phyloP scores from a whole-genome alignment of 64 coral and sea anemone genomes.

The Astreopora myriophthalma region DNA sequence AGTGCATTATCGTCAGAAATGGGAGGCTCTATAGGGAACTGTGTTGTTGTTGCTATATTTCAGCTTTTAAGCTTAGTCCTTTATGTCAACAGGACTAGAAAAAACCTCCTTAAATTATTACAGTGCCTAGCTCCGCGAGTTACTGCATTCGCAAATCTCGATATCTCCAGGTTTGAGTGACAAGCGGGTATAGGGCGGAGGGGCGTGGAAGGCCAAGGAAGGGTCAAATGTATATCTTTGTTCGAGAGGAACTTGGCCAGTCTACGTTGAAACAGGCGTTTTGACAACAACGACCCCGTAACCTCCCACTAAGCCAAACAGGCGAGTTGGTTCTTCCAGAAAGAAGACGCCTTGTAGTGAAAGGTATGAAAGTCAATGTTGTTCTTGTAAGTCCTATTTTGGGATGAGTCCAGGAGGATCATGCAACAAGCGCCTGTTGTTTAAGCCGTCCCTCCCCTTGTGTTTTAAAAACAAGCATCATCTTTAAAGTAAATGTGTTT shows the following conservation, averaged over 20 bases:
- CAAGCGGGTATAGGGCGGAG: conserved; percentile 7
- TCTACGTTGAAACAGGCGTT: not conserved
- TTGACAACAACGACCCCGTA: not conserved
- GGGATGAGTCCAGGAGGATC: not conserved
- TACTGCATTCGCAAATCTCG: not conserved
- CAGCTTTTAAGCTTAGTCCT: not conserved
- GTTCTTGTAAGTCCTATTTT: not conserved
- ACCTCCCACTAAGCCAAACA: not conserved
- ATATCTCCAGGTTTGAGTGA: conserved; percentile 8
- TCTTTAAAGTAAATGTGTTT: not conserved
- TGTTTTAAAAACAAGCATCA: conserved; percentile 9
- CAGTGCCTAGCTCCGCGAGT: not conserved
- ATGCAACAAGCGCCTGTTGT: not conserved
- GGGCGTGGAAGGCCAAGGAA: not conserved
- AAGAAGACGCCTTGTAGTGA: not conserved
- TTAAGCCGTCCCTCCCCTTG: not conserved
- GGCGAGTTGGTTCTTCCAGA: not conserved
- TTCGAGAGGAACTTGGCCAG: not conserved
- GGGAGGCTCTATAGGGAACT: not conserved
- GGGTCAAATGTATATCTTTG: not conserved
- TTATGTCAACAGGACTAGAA: not conserved
- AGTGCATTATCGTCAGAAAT: not conserved
- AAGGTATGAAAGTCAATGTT: not conserved
- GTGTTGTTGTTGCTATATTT: not conserved
- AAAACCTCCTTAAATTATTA: not conserved